Base-by-base conservation (phyloP, 2,888 invertebrate species). In the Trimorus sp. region DNA sequence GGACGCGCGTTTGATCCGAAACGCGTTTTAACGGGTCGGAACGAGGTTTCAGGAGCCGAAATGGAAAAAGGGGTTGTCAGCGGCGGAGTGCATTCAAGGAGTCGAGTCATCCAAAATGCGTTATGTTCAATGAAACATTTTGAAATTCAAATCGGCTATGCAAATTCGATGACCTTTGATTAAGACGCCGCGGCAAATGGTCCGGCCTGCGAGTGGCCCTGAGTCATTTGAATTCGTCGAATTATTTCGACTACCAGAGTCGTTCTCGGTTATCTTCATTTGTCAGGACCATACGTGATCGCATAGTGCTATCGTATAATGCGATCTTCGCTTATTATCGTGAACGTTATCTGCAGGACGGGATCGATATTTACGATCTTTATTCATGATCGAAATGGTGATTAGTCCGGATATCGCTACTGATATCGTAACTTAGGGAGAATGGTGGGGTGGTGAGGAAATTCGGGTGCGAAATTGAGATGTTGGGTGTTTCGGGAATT, bases 141-240 rank as follows among this genome's bases (percentile, higher is more conserved):
- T 79, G 69, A 74, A 79, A 79, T 79, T 79, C 51, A 79, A 79
- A 79, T 74, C 11, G 45, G 69, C 58, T 79, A 74, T 79, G 69
- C 26, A 74, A 74, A 79, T 79, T 26, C 16, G 37, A 49, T 58
- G 62, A 79, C 73, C 79, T 79, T 79, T 78, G 71, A 71, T 78
- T 73, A 78, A 59, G 45, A 54, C 65, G 66, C 71, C 45, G 60
- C 16, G 37, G 48, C 54, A 66, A 78, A 71, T 73, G 66, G 65
- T 38, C 53, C 59, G 58, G 49, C 8, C 14, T 14, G 12, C 37
- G 7, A 56, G 56, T 37, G 37, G 36, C 16, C 37, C 37, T 26
- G 26, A 26, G 16, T 56, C 14, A 56, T 56, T 37, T 56, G 37
- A n/a, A 56, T 12, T 9, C n/a, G 12, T 0, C 37, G 56, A 56